Evolutionary conservation across 2,113 vertebrate species (phyloP), one percentile per base, ranked within the genome.

Genomic region (Nycticorax nycticorax): DNA sequence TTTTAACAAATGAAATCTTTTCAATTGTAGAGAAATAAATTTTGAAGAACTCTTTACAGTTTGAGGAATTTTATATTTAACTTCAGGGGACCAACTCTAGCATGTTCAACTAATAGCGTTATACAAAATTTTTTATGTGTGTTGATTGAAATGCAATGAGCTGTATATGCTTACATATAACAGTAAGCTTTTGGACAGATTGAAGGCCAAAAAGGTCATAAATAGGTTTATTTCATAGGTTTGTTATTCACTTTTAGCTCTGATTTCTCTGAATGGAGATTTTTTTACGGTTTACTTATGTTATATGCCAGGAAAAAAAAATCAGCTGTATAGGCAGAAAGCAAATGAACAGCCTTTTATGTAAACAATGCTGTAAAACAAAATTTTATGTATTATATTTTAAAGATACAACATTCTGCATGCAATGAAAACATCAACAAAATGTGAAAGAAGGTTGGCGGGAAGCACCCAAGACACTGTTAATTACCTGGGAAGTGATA

Each of bases 401-500:
- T 37, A 91, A 96, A 92, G 64, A 74, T 14, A 55, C 43, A 71
- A 32, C 30, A 57, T 84, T 95, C 59, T 77, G 14, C 23, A 14
- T 30, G 13, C 18, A 85, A 77, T 32, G 22, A 91, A 95, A 92
- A 55, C 60, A 79, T 67, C 45, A 73, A 73, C 64, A 81, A 19
- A 78, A 75, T 4, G 26, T 76, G 47, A 85, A 92, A 92, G 74
- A 75, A 84, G 4, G 30, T 72, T 85, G 68, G 48, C 7, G 5
- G 27, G 30, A 41, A 76, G 53, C 39, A 68, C 45, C 18, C 43
- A 79, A 76, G 33, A 71, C 43, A 52, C 21, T 41, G 56, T 87
- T 92, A 93, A 93, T 95, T 94, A 89, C 55, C 66, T 84, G 55
- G 35, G 57, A 93, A 85, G 69, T 62, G 72, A 62, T 94, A 84